Conservation (phyloP, 2,113 vertebrate species). For the Tiliqua scincoides region DNA sequence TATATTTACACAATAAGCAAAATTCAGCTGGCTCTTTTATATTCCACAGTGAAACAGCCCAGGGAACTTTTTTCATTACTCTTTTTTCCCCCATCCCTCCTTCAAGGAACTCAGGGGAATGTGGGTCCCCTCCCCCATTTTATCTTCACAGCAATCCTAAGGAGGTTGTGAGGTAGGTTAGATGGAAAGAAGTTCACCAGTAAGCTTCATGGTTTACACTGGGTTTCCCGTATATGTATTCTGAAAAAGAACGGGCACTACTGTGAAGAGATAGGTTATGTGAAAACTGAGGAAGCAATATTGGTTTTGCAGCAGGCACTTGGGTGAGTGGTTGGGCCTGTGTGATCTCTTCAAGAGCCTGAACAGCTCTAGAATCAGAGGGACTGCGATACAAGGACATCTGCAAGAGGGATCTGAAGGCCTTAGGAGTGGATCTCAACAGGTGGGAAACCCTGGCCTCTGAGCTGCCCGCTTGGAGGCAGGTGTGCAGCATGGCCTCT, state of each 20-base stretch:
- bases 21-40: neutral
- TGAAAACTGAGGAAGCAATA: too few relatives aligned
- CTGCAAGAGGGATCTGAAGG: too few relatives aligned
- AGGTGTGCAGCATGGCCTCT: too few relatives aligned
- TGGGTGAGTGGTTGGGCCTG: too few relatives aligned
- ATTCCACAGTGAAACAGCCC: neutral
- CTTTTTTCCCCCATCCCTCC: neutral
- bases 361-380: too few relatives aligned
- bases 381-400: too few relatives aligned
- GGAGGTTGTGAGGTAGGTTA: neutral
- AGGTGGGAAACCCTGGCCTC: too few relatives aligned
- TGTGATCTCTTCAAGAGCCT: too few relatives aligned
- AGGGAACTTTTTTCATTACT: neutral
- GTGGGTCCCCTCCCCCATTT: neutral
- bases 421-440: too few relatives aligned
- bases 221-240: neutral
- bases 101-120: neutral
- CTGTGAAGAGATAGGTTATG: neutral
- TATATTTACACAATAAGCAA: neutral
- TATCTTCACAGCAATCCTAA: neutral
- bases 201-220: neutral
- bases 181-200: neutral
- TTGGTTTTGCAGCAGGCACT: too few relatives aligned
- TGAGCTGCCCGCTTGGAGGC: too few relatives aligned
- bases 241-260: neutral